Base-by-base conservation (phyloP, 2,113 vertebrate species). In the Chaetodon trifascialis region DNA sequence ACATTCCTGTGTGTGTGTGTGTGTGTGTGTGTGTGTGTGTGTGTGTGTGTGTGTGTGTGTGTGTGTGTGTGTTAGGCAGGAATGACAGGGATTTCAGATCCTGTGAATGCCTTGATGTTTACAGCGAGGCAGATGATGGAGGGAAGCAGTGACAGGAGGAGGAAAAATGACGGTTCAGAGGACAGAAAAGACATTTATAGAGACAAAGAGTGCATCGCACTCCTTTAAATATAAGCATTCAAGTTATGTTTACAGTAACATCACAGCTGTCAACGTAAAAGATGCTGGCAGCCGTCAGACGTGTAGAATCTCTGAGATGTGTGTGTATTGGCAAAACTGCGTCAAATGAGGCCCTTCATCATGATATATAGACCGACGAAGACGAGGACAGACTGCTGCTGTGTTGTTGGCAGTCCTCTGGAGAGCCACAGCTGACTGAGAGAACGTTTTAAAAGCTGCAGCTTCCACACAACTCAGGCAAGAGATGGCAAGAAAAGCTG, bases 1-100 rank as follows among this genome's bases (percentile, higher is more conserved):
- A 78, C 77, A 74, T 86, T 89, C 76, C 70, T 87, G 47, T 55
- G 47, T 34, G 47, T 40, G 38, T 40, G 38, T 40, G 38, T 40
- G 38, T 40, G 38, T 40, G 38, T 40, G 38, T 4, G 38, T 40
- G 38, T 4, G 38, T 4, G 38, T 54, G 42, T 70, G 30, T 71
- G 63, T 68, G 60, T 73, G 36, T 79, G 58, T 44, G 38, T 60
- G 40, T 76, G 38, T 62, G n/a, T 74, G 56, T 71, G 58, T 82
- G 44, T 40, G 23, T 76, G 52, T 73, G 60, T 72, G 5, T 38
- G 11, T 16, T 2, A 23, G 8, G 5, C 2, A 6, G 17, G 2
- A 14, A 58, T 59, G 42, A 67, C 1, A 66, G 46, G 34, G n/a
- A 58, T 58, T 76, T 42, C 30, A 76, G 59, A 59, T 16, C 38